Base-by-base conservation (phyloP, 2,113 vertebrate genomes). In the Poicephalus meyeri region DNA sequence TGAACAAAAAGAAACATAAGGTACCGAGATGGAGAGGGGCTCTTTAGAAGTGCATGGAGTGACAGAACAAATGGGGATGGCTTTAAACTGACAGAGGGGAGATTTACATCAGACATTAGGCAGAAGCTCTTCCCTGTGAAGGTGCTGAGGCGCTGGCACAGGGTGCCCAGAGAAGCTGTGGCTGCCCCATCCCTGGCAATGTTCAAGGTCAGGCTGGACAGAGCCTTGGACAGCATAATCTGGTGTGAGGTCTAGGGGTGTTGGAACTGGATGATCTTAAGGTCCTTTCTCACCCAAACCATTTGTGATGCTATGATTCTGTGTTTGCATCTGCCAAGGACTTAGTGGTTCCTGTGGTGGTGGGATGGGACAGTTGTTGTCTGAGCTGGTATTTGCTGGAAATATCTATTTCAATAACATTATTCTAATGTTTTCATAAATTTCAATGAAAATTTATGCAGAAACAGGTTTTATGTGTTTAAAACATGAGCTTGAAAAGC, bases 1-100 rank as follows among this genome's bases (percentile, higher is more conserved):
- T 25, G 18, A 10, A 4, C 0, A 18, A 72, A 31, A 46, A n/a
- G 46, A 53, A 24, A 4, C 1, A 13, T 7, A 39, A 55, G 4
- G 6, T 31, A n/a, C 11, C 29, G 55, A 14, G 33, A 58, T 58
- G 12, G 13, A n/a, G 55, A 14, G 33, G 13, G 33, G 11, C 20
- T n/a, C 20, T 58, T n/a, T 58, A 58, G 6, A 58, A 58, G 33
- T 13, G 4, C 55, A 14, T 58, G 33, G 33, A n/a, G 21, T 24
- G 33, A 23, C 56, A 58, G 56, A 9, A 35, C 21, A 58, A 24
- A 35, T 7, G 21, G 56, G 21, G 33, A 58, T 58, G 9, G 21
- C 56, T 58, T 58, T 58, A 58, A 58, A 35, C 56, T 35, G 33
- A 35, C 13, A 58, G 56, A 58, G 33, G 21, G 21, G 33, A 58